These are phyloP conservation scores for Petrolisthes manimaculis DNA, from an alignment of 2,888 invertebrate genomes.

Conservation along the genomic window DNA sequence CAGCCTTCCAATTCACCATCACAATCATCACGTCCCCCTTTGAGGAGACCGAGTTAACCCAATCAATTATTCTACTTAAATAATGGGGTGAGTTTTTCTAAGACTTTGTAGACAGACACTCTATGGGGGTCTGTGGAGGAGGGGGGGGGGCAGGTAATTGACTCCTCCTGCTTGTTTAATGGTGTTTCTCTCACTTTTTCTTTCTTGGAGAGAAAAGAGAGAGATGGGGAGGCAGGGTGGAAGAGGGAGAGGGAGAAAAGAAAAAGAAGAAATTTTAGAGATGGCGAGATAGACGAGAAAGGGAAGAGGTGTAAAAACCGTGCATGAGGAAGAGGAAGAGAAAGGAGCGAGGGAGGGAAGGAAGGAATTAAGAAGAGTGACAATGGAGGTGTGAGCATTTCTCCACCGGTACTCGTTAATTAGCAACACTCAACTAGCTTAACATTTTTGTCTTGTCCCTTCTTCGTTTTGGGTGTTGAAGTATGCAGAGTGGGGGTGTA, in stretches of 20 bases:
- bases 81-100: constrained; percentile 18
- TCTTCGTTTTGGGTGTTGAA: constrained; percentile 32
- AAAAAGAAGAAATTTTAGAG: neutral
- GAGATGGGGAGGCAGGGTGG: neutral
- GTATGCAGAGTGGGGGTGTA: constrained; percentile 28
- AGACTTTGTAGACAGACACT: neutral
- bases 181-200: too few species aligned
- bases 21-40: neutral
- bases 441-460: constrained; percentile 49
- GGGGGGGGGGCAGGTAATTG: constrained; percentile 32
- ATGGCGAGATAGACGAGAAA: neutral
- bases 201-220: neutral
- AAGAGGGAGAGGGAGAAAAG: neutral
- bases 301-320: neutral
- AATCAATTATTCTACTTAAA: constrained; percentile 34
- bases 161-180: constrained; percentile 20
- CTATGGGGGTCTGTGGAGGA: neutral
- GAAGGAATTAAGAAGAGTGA: neutral
- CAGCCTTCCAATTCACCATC: neutral
- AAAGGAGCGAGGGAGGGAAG: neutral
- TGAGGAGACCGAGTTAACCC: constrained; percentile 6
- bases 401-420: constrained; percentile 32
- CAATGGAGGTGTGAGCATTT: neutral
- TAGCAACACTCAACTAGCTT: constrained; percentile 46
- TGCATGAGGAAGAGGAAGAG: neutral